phyloP scores from a whole-genome alignment of 2,113 vertebrate species.

The Casuarius casuarius region DNA sequence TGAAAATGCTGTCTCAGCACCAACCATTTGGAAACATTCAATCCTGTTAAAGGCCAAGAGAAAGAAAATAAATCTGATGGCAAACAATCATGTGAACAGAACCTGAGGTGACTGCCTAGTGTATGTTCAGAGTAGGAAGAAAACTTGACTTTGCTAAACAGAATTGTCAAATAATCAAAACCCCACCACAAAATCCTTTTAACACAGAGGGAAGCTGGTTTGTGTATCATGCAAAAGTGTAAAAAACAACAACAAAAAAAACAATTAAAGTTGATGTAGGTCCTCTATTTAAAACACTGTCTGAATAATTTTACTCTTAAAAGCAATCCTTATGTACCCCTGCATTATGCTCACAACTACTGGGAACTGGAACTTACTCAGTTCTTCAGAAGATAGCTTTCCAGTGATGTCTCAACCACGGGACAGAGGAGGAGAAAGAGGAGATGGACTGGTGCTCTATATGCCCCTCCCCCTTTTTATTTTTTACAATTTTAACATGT shows the following conservation, averaged over 20 bases:
- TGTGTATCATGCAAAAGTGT: not conserved
- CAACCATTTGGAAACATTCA: constrained; percentile 42
- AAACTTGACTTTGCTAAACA: not conserved
- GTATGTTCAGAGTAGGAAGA: not conserved
- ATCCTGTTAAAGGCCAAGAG: constrained; percentile 31
- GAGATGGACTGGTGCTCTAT: not conserved
- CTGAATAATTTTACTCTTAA: not conserved
- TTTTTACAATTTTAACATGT: not conserved
- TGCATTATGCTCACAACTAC: not conserved
- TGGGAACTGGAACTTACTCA: not conserved
- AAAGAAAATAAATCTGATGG: not conserved
- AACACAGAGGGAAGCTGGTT: not conserved
- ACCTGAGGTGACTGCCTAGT: not conserved
- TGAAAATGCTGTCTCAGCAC: constrained; percentile 70
- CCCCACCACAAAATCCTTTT: not conserved
- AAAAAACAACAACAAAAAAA: not conserved
- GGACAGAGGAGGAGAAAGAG: not conserved
- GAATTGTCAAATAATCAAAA: not conserved
- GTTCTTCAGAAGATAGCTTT: not conserved
- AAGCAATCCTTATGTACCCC: not conserved
- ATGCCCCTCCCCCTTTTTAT: not conserved
- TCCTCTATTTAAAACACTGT: not conserved
- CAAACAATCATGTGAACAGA: not conserved
- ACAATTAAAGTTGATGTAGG: not conserved
- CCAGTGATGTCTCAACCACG: not conserved